These are phyloP conservation scores for Camelus bactrianus DNA, from an alignment of 2,113 vertebrate genomes.

Conservation along the genomic window DNA sequence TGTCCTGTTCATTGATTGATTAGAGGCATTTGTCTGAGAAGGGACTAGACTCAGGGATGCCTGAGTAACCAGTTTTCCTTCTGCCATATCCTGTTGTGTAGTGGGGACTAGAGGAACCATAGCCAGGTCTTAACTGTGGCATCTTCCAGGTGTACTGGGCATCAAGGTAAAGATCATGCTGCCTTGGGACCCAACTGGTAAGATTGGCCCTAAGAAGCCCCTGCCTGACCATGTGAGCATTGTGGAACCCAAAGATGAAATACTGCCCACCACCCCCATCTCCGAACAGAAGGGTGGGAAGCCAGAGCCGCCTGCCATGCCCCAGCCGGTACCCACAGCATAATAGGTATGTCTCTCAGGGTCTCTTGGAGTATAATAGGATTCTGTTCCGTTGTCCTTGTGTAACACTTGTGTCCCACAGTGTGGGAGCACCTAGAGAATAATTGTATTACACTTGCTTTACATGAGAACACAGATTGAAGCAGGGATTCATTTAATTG, in stretches of 20 bases:
- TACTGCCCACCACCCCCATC: constrained; percentile 96
- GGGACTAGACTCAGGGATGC: constrained; percentile 69
- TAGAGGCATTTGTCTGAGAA: constrained; percentile 96
- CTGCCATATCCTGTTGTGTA: background rate
- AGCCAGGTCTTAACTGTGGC: background rate
- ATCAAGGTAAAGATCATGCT: constrained; percentile 99
- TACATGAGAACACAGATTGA: background rate
- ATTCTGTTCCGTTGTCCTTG: background rate
- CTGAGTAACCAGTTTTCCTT: background rate
- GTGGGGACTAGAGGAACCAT: background rate
- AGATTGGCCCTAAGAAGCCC: constrained; percentile 99
- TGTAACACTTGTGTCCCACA: background rate
- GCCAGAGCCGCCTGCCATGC: constrained; percentile 96
- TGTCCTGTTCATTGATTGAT: constrained; percentile 87
- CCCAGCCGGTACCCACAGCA: constrained; percentile 96
- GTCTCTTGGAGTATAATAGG: background rate
- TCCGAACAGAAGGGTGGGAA: constrained; percentile 99
- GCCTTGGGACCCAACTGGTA: constrained; percentile 99
- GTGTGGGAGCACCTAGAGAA: background rate
- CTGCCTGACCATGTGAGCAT: constrained; percentile 99
- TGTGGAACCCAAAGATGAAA: constrained; percentile 98
- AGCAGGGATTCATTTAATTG: background rate
- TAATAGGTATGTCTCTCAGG: constrained; percentile 87
- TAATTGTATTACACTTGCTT: background rate
- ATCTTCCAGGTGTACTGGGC: constrained; percentile 94